Percentiles rank a stretch among this genome's conserved stretches.
These are phyloP conservation scores for Centropyge bicolor DNA, from an alignment of 2,797 vertebrate species.

Conservation along the genomic window DNA sequence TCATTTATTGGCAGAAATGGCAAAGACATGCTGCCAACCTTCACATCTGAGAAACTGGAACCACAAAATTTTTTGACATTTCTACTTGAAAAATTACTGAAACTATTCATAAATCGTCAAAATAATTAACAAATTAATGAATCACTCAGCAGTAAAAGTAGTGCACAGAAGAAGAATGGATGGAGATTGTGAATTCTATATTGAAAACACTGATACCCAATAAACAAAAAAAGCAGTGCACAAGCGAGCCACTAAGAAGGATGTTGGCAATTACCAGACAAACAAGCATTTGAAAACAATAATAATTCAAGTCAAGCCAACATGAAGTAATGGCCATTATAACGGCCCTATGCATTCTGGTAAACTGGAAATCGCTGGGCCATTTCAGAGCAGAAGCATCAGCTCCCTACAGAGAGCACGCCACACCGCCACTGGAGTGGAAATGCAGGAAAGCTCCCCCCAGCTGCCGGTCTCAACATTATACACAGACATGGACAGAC, in stretches of 20 bases:
- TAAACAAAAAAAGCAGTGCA: not conserved
- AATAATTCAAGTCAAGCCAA: slow-evolving; percentile 41
- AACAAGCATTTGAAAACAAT: slow-evolving; percentile 42
- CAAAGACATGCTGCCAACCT: not conserved
- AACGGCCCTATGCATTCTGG: slow-evolving; percentile 39
- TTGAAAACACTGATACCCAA: not conserved
- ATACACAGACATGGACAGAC: slow-evolving; percentile 54
- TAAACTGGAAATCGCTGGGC: slow-evolving; percentile 58
- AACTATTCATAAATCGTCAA: not conserved
- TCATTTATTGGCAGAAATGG: not conserved
- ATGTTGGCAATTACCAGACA: slow-evolving; percentile 1
- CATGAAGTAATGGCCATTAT: slow-evolving; percentile 43
- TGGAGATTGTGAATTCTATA: not conserved
- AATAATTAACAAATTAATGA: not conserved
- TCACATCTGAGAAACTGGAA: not conserved
- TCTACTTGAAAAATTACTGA: too few species aligned
- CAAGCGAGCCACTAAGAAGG: not conserved
- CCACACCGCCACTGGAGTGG: slow-evolving; percentile 48
- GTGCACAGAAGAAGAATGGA: too few species aligned
- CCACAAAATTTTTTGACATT: not conserved
- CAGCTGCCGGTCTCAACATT: slow-evolving; percentile 45
- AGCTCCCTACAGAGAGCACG: slow-evolving; percentile 25
- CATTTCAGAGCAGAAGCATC: slow-evolving; percentile 42
- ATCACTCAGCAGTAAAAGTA: too few species aligned
- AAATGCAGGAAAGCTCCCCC: slow-evolving; percentile 33